Base-by-base conservation (phyloP, 2,888 invertebrate genomes). In the Lithosia quadra region DNA sequence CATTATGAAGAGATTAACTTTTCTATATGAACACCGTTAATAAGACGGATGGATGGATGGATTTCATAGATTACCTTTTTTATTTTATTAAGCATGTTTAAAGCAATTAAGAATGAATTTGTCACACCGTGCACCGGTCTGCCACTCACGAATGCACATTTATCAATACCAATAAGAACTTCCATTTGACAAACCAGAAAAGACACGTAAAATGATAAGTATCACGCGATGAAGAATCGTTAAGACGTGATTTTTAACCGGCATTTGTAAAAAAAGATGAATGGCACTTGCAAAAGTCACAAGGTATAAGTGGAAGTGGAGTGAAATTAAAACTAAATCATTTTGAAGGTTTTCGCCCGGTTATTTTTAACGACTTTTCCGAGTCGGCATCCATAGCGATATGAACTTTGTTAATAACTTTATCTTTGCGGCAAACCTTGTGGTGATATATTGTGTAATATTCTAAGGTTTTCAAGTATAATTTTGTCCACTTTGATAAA, bases 301-400 rank as follows among this genome's bases (percentile, higher is more conserved):
- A 49, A n/a, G n/a, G 49, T n/a, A 43, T 18, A 43, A 43, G 18
- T 18, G 43, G 49, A 49, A 49, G 49, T n/a, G n/a, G n/a, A 49
- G 49, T 49, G n/a, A 49, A 49, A 49, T 49, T 49, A 49, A 49
- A 49, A n/a, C 18, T 49, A n/a, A 49, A 49, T 49, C 49, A 49
- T 49, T 49, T 49, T 49, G 49, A 49, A 49, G 49, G 49, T 49
- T 49, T 49, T n/a, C n/a, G n/a, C 49, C 49, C 49, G 49, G 49
- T 49, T 9, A 49, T 49, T n/a, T 49, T 49, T 49, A 49, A 49
- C 18, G 49, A 49, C 49, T 49, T 49, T 49, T 2, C n/a, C n/a
- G 49, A 49, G 49, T 49, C 9, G n/a, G 9, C n/a, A 4, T 49
- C 49, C 49, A 49, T n/a, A 49, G 65, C 36, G 63, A 68, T 58